Evolutionary conservation across 2,888 invertebrate genomes (phyloP), one percentile per base, ranked within the genome.

Genomic region (Parochlus steinenii): DNA sequence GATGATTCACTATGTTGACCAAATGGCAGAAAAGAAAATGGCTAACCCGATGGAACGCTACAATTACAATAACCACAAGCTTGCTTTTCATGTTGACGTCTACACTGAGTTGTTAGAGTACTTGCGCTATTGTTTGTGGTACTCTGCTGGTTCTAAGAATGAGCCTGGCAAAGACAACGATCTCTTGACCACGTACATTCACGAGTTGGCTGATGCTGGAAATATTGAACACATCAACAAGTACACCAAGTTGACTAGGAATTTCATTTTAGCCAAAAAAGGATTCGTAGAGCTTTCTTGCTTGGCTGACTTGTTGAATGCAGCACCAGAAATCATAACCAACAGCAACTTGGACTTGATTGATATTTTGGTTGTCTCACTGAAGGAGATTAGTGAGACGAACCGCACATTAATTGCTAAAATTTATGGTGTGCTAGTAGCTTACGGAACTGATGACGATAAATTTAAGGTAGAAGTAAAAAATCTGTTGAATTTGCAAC

Each of bases 291-390:
- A 53, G 43, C 54, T 89, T 33, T 73, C 75, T 37, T 83, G 81
- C 45, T 65, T 90, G 49, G 62, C 85, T 44, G 89, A 90, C 58
- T 64, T 86, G 15, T 64, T 87, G n/a, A 86, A 86, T 25, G 80
- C 81, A 40, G 70, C 80, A 7, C 79, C 86, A 0, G 68, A 74
- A 15, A 58, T 69, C 37, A 65, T 86, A 47, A 67, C 74, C 1
- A 49, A 65, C 20, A 65, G 71, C 41, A 73, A 81, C 50, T 58
- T 67, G 3, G 66, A 56, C 47, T 45, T 57, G 14, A 41, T 55
- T 3, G 55, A 56, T 17, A 51, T 54, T 1, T 42, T 60, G 14
- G 40, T 44, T 2, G 46, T 53, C 30, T 54, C 77, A 2, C 62
- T 80, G 33, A 69, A 67, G 11, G 75, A 74, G 30, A 74, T 75